Percentiles rank a stretch among this genome's conserved stretches.
These are phyloP conservation scores for Lobophora halterata DNA, from an alignment of 2,888 invertebrate genomes.

Conservation along the genomic window DNA sequence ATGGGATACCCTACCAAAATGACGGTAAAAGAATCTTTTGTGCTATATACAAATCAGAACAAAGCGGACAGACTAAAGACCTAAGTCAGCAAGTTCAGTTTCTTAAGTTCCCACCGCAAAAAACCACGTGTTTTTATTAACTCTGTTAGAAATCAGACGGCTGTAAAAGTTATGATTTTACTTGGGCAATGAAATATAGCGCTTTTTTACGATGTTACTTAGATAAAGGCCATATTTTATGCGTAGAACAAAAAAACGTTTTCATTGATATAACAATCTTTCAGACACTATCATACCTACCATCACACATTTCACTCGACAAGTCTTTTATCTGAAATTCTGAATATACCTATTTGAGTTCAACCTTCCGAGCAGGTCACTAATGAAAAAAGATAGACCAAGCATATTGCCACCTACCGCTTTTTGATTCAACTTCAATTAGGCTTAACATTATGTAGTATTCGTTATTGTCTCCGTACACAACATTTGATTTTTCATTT, in stretches of 20 bases:
- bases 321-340: no score
- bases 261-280: conserved; percentile 14
- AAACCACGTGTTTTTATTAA: conserved; percentile 35
- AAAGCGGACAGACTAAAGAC: conserved; percentile 44
- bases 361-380: no score
- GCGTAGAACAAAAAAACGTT: conserved; percentile 21
- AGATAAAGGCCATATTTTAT: conserved; percentile 28
- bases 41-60: conserved; percentile 64
- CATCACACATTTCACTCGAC: no score
- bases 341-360: no score
- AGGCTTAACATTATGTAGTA: no score
- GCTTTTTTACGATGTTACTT: conserved; percentile 30
- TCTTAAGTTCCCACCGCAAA: conserved; percentile 24
- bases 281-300: not conserved
- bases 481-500: no score
- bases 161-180: conserved; percentile 28
- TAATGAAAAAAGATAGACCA: no score
- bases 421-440: no score
- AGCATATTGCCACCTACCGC: no score
- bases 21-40: conserved; percentile 57
- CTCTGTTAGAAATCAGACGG: conserved; percentile 26
- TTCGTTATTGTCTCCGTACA: no score
- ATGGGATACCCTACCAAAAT: conserved; percentile 68
- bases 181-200: conserved; percentile 31
- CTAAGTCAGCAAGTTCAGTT: conserved; percentile 36